phyloP scores from a whole-genome alignment of 2,113 vertebrate species.

The Grallaria varia region DNA sequence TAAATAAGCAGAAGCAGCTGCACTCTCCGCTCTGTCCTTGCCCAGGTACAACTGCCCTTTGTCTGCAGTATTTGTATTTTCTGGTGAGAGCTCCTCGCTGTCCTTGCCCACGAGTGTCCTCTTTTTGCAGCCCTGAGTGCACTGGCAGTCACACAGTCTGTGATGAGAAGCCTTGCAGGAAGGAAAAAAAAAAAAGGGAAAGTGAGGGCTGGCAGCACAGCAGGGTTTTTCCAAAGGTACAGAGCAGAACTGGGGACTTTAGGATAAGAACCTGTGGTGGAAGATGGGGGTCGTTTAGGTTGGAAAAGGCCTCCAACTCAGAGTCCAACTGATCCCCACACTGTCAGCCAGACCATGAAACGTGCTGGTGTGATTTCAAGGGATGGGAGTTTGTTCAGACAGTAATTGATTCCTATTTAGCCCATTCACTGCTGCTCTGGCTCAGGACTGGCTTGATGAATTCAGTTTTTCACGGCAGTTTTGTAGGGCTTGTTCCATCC shows the following conservation, averaged over 20 bases:
- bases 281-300: neutral
- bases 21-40: neutral
- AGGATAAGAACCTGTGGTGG: neutral
- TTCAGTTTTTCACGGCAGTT: neutral
- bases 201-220: neutral
- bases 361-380: neutral
- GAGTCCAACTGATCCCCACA: neutral
- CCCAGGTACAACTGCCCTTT: neutral
- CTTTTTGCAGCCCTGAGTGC: fast-evolving
- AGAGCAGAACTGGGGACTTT: neutral
- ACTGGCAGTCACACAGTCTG: fast-evolving
- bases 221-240: neutral
- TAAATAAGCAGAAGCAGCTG: neutral
- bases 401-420: neutral
- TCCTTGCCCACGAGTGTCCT: fast-evolving
- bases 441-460: neutral
- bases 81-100: neutral
- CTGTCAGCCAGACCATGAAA: neutral
- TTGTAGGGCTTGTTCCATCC: neutral
- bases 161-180: neutral
- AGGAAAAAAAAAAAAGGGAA: neutral
- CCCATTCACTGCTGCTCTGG: neutral
- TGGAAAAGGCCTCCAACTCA: neutral
- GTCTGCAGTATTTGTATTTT: fast-evolving
- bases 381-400: neutral